Base-by-base conservation (phyloP, 2,888 invertebrate species). In the Caenorhabditis sp. region DNA sequence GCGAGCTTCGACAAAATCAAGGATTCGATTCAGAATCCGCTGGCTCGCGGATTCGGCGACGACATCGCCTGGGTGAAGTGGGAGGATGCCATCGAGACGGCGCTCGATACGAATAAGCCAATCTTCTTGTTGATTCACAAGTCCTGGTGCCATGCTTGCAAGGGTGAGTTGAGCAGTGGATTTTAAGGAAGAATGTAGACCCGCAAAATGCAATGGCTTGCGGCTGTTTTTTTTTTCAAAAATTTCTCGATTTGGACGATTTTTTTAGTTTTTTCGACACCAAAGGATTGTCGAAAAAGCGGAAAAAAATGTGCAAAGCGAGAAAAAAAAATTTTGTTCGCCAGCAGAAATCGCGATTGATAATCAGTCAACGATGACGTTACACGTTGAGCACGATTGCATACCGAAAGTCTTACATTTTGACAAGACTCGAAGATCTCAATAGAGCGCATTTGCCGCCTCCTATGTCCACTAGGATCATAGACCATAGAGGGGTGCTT, bases 61-160 rank as follows among this genome's bases (percentile, higher is more conserved):
- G 91, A 91, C 64, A 91, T 92, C 76, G 87, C 85, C 22, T 92
- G 92, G 92, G 89, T 92, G 16, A 87, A 87, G 56, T 92, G 92
- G 92, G 92, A 92, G 41, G 91, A 91, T 59, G 92, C 91, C 54
- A 87, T 91, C 38, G 92, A 92, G 76, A 89, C 88, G 0, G 90
- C 92, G 10, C 79, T 92, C 47, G 90, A 91, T 76, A 82, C 84
- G 59, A 85, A 91, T 76, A 93, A 93, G 86, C 93, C 93, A 31
- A 86, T 93, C 76, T 93, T 93, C 92, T 85, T 93, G 72, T 85
- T 93, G 22, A 93, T 93, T 49, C 93, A 93, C 90, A 93, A 93
- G 86, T 90, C 93, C 4, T 93, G 93, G 93, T 93, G 93, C 88
- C 93, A 93, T 44, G 93, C 93, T 41, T 93, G 93, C 90, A 93